Percentiles rank a stretch among this genome's conserved stretches.
Evolutionary conservation across 64 coral and sea anemone species (phyloP).

Genomic region (Catalaphyllia jardinei): DNA sequence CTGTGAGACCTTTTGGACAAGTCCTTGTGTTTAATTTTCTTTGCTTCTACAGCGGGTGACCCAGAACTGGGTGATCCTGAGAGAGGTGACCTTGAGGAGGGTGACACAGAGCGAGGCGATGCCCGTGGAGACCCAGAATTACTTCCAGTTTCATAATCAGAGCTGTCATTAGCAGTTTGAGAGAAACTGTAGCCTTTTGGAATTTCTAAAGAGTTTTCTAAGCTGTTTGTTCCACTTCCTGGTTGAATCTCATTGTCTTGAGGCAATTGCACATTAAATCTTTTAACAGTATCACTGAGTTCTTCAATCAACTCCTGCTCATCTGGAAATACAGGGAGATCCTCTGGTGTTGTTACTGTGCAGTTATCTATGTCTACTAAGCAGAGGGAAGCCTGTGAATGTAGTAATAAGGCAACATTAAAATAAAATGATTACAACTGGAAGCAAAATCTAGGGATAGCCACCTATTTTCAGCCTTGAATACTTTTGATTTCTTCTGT

Average conservation of each 20-base stretch:
- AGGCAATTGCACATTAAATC: constrained; percentile 65
- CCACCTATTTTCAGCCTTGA: too few species aligned
- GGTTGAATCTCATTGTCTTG: constrained; percentile 22
- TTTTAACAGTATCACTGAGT: constrained; percentile 70
- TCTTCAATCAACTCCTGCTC: constrained; percentile 83
- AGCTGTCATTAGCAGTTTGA: constrained; percentile 5
- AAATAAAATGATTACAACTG: too few species aligned
- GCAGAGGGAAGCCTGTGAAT: constrained; percentile 86
- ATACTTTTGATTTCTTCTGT: too few species aligned
- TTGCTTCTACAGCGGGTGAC: constrained; percentile 55
- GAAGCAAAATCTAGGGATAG: too few species aligned
- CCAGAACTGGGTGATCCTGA: constrained; percentile 46
- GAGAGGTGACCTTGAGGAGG: constrained; percentile 18
- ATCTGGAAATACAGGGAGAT: constrained; percentile 92
- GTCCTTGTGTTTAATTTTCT: constrained; percentile 18
- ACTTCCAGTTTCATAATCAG: constrained; percentile 49
- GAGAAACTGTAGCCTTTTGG: constrained; percentile 13
- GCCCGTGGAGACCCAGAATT: constrained; percentile 37
- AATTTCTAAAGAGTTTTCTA: constrained; percentile 57
- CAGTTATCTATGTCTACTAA: constrained; percentile 86
- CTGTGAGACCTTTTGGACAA: constrained; percentile 37
- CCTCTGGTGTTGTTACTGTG: constrained; percentile 81
- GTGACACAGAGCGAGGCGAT: constrained; percentile 44
- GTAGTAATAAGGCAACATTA: background rate
- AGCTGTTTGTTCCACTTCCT: constrained; percentile 53